Evolutionary conservation across 2,888 invertebrate species (phyloP), one percentile per base, ranked within the genome.

Genomic region (Drosophila trichaetosa): DNA sequence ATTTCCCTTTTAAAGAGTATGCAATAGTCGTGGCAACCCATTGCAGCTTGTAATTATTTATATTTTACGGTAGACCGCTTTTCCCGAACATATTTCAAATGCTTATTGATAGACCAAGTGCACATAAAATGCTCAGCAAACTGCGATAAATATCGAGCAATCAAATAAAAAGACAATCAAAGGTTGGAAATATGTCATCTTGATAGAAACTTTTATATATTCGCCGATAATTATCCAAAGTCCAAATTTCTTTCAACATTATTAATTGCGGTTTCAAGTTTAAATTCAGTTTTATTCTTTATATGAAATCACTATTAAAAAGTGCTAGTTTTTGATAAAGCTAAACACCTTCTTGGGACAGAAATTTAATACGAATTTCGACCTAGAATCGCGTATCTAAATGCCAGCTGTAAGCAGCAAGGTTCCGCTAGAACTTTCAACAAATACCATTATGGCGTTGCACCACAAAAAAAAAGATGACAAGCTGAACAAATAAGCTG

Each of bases 71-170:
- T 74, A 33, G 66, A 62, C 24, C 27, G 62, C 16, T 60, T 72
- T 78, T 53, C 57, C 29, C 38, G 66, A 69, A 72, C 79, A 69
- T 68, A 79, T 69, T 69, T 58, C 16, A 53, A 77, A 64, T 52
- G 68, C 27, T 29, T 49, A 29, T 48, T n/a, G 58, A 58, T 76
- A 59, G 38, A 40, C 69, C 40, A 51, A 60, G 16, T 36, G n/a
- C 31, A 18, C 4, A 66, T 24, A 53, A 61, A 73, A 66, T 60
- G 27, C 48, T 60, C 11, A 2, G 18, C 70, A 66, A 69, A 36
- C 52, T 29, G 64, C 64, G 76, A 73, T 79, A 64, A 63, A 66
- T 65, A 79, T 80, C 79, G 49, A 69, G 52, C 33, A 36, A 54
- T 27, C 21, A 49, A n/a, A n/a, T n/a, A n/a, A n/a, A n/a, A n/a